Percentiles rank a stretch among this genome's conserved stretches.
phyloP scores from a whole-genome alignment of 2,113 vertebrate genomes.

The Sitta europaea region DNA sequence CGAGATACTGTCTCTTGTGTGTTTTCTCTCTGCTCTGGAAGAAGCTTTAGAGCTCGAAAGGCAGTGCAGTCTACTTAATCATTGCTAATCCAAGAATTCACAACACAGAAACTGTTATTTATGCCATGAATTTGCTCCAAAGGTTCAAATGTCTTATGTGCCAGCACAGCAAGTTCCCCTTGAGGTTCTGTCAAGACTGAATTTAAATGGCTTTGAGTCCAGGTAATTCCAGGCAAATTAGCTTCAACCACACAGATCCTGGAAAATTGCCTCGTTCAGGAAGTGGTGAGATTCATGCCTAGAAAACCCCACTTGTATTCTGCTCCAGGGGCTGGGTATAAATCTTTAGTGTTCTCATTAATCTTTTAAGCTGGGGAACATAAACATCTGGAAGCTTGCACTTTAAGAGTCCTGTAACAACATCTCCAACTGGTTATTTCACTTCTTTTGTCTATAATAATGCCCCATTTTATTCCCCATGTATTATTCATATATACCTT shows the following conservation, averaged over 20 bases:
- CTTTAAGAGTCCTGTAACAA: slow-evolving; percentile 46
- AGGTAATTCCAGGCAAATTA: slow-evolving; percentile 47
- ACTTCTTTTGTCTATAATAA: slow-evolving; percentile 50
- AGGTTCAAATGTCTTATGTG: slow-evolving; percentile 1
- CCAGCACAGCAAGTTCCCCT: slow-evolving; percentile 8
- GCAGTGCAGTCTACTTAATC: neutral
- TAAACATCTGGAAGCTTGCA: slow-evolving; percentile 62
- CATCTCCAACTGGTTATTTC: slow-evolving; percentile 57
- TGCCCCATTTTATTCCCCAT: slow-evolving; percentile 48
- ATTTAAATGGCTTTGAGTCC: slow-evolving; percentile 31
- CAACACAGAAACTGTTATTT: neutral
- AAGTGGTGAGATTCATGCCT: slow-evolving; percentile 3
- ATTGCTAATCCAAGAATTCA: neutral
- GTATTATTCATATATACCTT: slow-evolving; percentile 73
- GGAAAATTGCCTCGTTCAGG: slow-evolving; percentile 20
- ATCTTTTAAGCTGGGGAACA: slow-evolving; percentile 53
- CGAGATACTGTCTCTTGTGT: neutral
- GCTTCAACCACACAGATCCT: neutral
- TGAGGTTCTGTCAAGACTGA: neutral
- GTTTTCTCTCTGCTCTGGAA: neutral
- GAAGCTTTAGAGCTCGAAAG: neutral
- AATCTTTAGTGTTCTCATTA: slow-evolving; percentile 55
- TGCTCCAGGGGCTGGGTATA: slow-evolving; percentile 35
- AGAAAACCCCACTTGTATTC: slow-evolving; percentile 30
- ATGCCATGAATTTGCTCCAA: neutral